Evolutionary conservation across 2,797 vertebrate genomes (phyloP).

Genomic region (Helarctos malayanus): DNA sequence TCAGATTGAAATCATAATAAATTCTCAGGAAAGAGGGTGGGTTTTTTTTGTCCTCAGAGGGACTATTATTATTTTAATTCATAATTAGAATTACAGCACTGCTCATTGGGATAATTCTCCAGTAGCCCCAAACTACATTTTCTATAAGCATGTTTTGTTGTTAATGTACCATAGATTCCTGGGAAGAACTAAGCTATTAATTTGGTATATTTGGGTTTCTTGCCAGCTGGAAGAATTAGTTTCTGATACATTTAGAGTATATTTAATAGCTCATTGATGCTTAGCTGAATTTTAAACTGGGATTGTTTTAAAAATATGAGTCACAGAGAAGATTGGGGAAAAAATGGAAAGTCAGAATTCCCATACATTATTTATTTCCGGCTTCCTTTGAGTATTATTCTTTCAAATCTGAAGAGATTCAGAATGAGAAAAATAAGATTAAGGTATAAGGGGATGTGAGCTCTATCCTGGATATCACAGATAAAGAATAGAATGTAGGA

Average conservation of each 20-base stretch:
- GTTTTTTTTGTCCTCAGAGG: not conserved
- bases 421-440: not conserved
- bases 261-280: constrained; percentile 59
- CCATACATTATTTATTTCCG: constrained; percentile 41
- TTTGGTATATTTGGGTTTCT: constrained; percentile 24
- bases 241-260: constrained; percentile 64
- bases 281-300: constrained; percentile 57
- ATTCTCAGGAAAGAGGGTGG: constrained; percentile 10
- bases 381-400: constrained; percentile 43
- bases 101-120: constrained; percentile 30
- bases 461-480: not conserved
- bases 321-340: not conserved
- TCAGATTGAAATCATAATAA: constrained; percentile 47
- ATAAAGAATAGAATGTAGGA: not conserved
- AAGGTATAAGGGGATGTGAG: not conserved
- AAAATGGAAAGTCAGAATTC: not conserved
- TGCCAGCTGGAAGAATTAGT: constrained; percentile 41
- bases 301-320: constrained; percentile 64
- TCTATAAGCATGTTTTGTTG: constrained; percentile 24
- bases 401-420: constrained; percentile 2
- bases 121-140: constrained; percentile 23
- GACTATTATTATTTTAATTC: constrained; percentile 66
- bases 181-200: constrained; percentile 43
- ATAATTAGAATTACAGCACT: constrained; percentile 38
- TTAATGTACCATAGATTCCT: constrained; percentile 43